These are phyloP conservation scores for Notothenia coriiceps DNA, from an alignment of 2,113 vertebrate species.

Conservation along the genomic window DNA sequence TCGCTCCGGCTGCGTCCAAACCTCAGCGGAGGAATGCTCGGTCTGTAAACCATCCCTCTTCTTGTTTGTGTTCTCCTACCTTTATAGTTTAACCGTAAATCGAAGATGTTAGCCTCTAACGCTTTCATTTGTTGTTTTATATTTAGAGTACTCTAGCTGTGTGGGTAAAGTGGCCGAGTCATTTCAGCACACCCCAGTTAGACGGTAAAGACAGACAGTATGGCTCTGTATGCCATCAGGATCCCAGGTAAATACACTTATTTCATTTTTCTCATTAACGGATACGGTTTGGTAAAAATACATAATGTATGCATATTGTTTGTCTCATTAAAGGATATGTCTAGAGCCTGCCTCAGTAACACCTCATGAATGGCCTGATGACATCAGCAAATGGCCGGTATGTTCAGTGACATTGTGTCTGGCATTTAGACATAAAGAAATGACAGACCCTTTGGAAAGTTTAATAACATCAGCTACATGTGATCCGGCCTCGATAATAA, in stretches of 20 bases:
- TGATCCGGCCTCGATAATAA: background rate
- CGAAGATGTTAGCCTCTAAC: constrained; percentile 1
- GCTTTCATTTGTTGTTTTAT: constrained; percentile 8
- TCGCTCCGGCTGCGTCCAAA: constrained; percentile 95
- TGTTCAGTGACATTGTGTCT: constrained; percentile 60
- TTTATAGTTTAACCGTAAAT: background rate
- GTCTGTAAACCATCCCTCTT: constrained; percentile 78
- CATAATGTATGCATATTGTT: background rate
- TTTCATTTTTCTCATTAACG: background rate
- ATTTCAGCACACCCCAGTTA: constrained; percentile 89
- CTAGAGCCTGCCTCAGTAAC: constrained; percentile 94
- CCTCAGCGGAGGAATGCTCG: constrained; percentile 96
- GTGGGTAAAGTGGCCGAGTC: constrained; percentile 96
- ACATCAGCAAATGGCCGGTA: constrained; percentile 99
- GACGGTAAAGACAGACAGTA: constrained; percentile 86
- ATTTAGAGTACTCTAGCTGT: constrained; percentile 93
- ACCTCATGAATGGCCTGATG: constrained; percentile 97
- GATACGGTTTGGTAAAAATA: background rate
- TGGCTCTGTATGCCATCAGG: constrained; percentile 97
- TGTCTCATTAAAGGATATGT: constrained; percentile 87
- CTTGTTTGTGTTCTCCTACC: background rate
- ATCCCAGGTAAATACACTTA: constrained; percentile 88
- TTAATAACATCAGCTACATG: background rate
- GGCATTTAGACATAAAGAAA: background rate
- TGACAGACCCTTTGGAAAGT: background rate